Conservation (phyloP, 1,140 invertebrate species). For the Geopemphigus sp. region DNA sequence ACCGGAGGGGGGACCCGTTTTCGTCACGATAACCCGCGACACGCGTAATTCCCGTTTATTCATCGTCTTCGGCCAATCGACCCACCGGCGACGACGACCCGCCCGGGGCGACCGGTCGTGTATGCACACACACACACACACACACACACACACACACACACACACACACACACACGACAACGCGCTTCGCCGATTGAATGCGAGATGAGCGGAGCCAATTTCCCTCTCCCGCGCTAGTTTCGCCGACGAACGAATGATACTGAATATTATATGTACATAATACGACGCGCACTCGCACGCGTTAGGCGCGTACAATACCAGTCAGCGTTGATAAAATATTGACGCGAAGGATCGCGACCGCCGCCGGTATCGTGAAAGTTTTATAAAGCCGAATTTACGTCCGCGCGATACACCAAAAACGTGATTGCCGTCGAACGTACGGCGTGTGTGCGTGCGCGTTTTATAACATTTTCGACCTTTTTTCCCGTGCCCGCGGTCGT, state of each 20-base stretch:
- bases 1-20: no score
- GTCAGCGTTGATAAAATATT: slow-evolving; percentile 32
- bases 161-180: background rate
- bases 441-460: background rate
- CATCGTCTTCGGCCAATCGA: no score
- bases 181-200: background rate
- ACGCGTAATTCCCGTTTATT: no score
- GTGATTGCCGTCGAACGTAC: slow-evolving; percentile 19
- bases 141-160: no score
- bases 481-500: background rate
- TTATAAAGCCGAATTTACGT: slow-evolving; percentile 45
- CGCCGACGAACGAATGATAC: background rate
- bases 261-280: background rate
- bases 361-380: slow-evolving; percentile 27
- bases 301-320: background rate
- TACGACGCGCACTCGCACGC: background rate
- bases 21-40: no score
- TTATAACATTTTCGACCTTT: slow-evolving; percentile 43
- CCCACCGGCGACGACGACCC: no score
- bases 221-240: background rate
- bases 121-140: no score
- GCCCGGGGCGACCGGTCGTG: no score
- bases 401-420: slow-evolving; percentile 17
- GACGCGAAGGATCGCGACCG: background rate
- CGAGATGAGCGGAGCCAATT: background rate